Evolutionary conservation across 2,113 vertebrate species (phyloP), one percentile per base, ranked within the genome.

Genomic region (Centrocercus urophasianus): DNA sequence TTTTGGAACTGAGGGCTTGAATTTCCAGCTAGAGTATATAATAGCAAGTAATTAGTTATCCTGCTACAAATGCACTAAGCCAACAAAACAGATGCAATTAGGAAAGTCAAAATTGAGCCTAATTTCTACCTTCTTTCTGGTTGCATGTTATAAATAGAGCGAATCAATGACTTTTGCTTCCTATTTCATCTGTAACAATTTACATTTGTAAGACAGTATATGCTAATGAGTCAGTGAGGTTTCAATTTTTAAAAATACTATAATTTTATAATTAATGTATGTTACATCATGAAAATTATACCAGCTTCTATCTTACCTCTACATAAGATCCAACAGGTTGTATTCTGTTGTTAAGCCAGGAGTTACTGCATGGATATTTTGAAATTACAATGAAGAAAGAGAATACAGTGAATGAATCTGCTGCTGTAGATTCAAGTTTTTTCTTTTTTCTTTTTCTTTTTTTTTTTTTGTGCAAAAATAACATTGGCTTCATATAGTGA

Each of bases 11-110:
- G 14, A 36, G 3, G 13, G 7, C 34, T 61, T 36, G 13, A 18
- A 80, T 93, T 92, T 82, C 82, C 18, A 52, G 32, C 34, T 27
- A 28, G 14, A 19, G 16, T 17, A 18, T 36, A 13, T 9, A 17
- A 22, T 30, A 52, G 1, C 8, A 75, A 52, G 5, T 11, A 65
- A 74, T 78, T 67, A n/a, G 6, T 50, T 64, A 34, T 63, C 8
- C 28, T 66, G n/a, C 8, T 24, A 66, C 24, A 82, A 10, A 27
- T 2, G 5, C 81, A 11, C 10, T 36, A 11, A 1, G 0, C 5
- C 6, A 57, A 34, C 6, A 74, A 74, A 74, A 50, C 28, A 4
- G 75, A 19, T 8, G 34, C 1, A 1, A 43, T 43, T 76, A 60
- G 1, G 1, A 32, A 77, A 66, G 19, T 20, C 2, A 2, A 80